Evolutionary conservation across 2,797 vertebrate genomes (phyloP), one percentile per base, ranked within the genome.

Genomic region (Mycteria americana): DNA sequence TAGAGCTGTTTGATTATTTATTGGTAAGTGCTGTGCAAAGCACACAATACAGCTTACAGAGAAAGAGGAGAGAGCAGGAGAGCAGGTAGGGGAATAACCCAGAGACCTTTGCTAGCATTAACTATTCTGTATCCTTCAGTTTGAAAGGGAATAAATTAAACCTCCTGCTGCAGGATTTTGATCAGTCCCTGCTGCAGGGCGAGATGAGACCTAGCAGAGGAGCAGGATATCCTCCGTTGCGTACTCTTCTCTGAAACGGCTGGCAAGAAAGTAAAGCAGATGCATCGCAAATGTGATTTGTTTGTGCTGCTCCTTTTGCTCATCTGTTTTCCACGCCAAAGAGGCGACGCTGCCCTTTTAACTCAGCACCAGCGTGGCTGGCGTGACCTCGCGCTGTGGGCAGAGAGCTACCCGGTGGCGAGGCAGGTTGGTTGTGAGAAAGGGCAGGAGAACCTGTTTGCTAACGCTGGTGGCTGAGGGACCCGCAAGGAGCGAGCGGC

Each of bases 81-180:
- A 13, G 72, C 7, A 17, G 73, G 92, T 85, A 1, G 2, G 72
- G 79, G 83, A 88, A 76, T 73, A 93, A 83, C 84, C 54, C 37
- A 18, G 14, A 82, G 84, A 82, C 92, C 81, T 93, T 60, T 48
- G 35, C 86, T 80, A n/a, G 68, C 59, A 72, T 95, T 95, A 91
- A 67, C 89, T 91, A 83, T 89, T 94, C 91, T 53, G 39, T 84
- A 60, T 70, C 74, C 62, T 70, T 53, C 65, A 37, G 72, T 81
- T 84, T 86, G 88, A 84, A 95, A 95, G 77, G 75, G 95, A 80
- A 91, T 91, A 91, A 93, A 80, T 93, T 77, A 91, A 85, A 53
- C 31, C 39, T 70, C 39, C 33, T 85, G 80, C 81, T 72, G 23
- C 43, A 93, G 62, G 76, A 76, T 60, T 93, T 89, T 94, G 87